phyloP scores from a whole-genome alignment of 2,797 vertebrate species.

The Mycteria americana region DNA sequence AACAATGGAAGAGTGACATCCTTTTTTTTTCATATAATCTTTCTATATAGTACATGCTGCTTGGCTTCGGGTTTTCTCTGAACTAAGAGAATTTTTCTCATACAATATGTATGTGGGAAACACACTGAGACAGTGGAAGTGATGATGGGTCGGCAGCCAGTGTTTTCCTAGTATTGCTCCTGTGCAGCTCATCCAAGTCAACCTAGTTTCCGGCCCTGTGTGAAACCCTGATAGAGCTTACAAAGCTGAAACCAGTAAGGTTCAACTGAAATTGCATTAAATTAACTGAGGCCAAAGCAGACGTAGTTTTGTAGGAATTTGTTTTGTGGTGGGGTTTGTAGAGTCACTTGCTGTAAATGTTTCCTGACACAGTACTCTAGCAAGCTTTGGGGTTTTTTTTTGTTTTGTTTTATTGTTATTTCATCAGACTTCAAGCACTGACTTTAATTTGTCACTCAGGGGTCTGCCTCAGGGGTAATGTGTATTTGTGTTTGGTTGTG shows the following conservation, averaged over 20 bases:
- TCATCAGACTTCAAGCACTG: neutral
- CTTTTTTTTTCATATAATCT: neutral
- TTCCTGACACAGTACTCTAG: neutral
- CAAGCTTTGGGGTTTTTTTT: neutral
- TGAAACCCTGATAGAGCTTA: neutral
- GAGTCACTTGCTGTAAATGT: slow-evolving; percentile 21
- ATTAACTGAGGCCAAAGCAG: slow-evolving; percentile 1
- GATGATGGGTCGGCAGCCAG: neutral
- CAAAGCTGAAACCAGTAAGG: neutral
- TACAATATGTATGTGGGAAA: fast-evolving
- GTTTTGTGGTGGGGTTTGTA: slow-evolving; percentile 17
- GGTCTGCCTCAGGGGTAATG: neutral
- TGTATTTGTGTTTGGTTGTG: neutral
- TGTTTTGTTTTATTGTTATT: neutral
- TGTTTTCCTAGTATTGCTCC: neutral
- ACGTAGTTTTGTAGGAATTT: slow-evolving; percentile 23
- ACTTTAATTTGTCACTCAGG: neutral
- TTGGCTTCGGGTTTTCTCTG: neutral
- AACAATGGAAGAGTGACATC: neutral
- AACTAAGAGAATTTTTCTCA: neutral
- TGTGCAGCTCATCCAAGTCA: neutral
- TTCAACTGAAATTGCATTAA: neutral
- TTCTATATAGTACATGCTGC: neutral
- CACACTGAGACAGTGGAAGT: fast-evolving
- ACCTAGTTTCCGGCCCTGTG: neutral